Evolutionary conservation across 2,888 invertebrate species (phyloP).

Genomic region (Leucozona laternaria): DNA sequence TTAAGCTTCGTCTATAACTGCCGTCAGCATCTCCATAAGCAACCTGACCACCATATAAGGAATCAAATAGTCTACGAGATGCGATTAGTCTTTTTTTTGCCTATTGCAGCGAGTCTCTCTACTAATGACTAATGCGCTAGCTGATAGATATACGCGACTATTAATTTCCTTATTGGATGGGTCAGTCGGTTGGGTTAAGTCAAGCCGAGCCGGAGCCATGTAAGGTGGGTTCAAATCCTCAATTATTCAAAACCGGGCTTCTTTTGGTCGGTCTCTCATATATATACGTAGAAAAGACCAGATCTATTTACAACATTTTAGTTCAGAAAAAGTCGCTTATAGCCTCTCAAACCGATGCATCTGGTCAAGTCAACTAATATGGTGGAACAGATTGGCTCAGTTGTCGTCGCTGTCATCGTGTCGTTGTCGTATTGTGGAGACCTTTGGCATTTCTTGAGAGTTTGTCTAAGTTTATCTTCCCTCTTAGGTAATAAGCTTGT

Average conservation of each 20-base stretch:
- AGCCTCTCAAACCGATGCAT: constrained; percentile 18
- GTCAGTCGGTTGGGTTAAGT: constrained; percentile 13
- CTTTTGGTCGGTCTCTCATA: background rate
- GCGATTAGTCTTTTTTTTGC: constrained; percentile 43
- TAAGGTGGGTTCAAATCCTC: constrained; percentile 9
- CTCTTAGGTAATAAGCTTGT: constrained; percentile 29
- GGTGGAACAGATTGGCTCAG: constrained; percentile 37
- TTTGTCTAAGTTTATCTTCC: constrained; percentile 43
- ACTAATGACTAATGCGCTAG: constrained; percentile 20
- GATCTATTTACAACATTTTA: constrained; percentile 49
- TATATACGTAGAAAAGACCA: background rate
- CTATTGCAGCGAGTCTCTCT: background rate
- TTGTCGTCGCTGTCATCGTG: background rate
- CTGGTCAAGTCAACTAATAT: constrained; percentile 37
- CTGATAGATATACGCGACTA: constrained; percentile 1
- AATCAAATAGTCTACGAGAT: constrained; percentile 42
- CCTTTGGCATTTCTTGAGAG: constrained; percentile 48
- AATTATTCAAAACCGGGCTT: constrained; percentile 2
- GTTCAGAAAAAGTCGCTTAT: constrained; percentile 47
- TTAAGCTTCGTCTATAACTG: background rate
- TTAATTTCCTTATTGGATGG: constrained; percentile 62
- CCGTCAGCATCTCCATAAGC: background rate
- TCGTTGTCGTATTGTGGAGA: background rate
- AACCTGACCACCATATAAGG: constrained; percentile 42
- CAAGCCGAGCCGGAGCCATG: background rate